Evolutionary conservation across 2,888 invertebrate genomes (phyloP).

Genomic region (Drosophila mayaguana): DNA sequence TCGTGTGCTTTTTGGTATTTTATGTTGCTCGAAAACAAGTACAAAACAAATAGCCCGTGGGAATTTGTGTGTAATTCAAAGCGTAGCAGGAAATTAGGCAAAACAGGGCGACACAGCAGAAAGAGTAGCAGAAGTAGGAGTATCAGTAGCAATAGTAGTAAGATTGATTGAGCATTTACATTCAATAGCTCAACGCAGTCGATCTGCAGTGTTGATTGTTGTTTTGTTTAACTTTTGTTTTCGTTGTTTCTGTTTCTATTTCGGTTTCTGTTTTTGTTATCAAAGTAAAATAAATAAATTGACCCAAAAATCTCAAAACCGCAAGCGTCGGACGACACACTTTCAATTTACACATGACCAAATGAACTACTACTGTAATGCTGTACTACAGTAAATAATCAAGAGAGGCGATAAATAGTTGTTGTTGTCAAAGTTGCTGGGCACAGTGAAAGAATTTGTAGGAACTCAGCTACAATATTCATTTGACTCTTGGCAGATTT

Average conservation of each 20-base stretch:
- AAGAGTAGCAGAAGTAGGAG: neutral
- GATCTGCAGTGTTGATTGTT: slow-evolving; percentile 20
- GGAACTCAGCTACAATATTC: neutral
- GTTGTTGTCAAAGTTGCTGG: neutral
- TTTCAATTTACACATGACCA: slow-evolving; percentile 35
- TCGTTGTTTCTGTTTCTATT: neutral
- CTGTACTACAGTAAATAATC: slow-evolving; percentile 16
- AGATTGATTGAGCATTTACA: neutral
- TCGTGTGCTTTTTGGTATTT: slow-evolving; percentile 10
- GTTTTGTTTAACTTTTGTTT: slow-evolving; percentile 2
- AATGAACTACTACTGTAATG: neutral
- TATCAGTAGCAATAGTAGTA: neutral
- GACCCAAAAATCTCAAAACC: slow-evolving; percentile 31
- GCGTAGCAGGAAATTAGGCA: slow-evolving; percentile 47
- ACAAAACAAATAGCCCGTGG: slow-evolving; percentile 75
- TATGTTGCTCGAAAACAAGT: slow-evolving; percentile 58
- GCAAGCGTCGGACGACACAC: slow-evolving; percentile 8
- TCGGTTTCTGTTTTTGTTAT: slow-evolving; percentile 20
- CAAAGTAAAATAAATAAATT: slow-evolving; percentile 42
- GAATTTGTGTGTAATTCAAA: slow-evolving; percentile 55
- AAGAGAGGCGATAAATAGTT: neutral
- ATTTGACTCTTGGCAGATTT: neutral
- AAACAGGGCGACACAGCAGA: slow-evolving; percentile 22
- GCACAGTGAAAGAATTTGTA: neutral
- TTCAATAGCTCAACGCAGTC: slow-evolving; percentile 8